Percentiles rank a stretch among this genome's conserved stretches.
Conservation (phyloP, 2,888 invertebrate species). For the Mylabris sibirica region DNA sequence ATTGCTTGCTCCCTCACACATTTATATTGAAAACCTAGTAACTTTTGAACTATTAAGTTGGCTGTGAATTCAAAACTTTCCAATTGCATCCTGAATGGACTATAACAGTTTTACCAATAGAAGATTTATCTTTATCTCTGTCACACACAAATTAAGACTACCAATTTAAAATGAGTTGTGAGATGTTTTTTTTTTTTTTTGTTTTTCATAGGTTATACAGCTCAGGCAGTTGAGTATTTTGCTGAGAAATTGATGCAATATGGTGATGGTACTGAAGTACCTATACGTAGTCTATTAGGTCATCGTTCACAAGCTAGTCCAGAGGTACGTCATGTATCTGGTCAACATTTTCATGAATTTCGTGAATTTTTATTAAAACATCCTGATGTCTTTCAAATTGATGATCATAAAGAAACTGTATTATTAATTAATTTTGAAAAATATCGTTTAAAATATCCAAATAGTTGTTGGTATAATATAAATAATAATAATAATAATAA, state of each 20-base stretch:
- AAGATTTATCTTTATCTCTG: too few relatives aligned
- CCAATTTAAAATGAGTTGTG: too few relatives aligned
- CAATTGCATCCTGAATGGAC: too few relatives aligned
- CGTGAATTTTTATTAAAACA: slow-evolving; percentile 84
- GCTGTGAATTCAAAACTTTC: too few relatives aligned
- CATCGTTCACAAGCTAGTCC: slow-evolving; percentile 96
- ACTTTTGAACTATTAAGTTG: too few relatives aligned
- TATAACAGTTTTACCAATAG: too few relatives aligned
- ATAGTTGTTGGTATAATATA: slow-evolving; percentile 46
- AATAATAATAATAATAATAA: too few relatives aligned
- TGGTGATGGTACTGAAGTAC: slow-evolving; percentile 95
- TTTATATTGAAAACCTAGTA: too few relatives aligned
- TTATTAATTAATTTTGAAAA: slow-evolving; percentile 68
- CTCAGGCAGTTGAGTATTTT: slow-evolving; percentile 98
- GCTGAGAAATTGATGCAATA: slow-evolving; percentile 94
- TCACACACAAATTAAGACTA: background rate
- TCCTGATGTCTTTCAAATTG: slow-evolving; percentile 84
- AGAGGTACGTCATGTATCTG: slow-evolving; percentile 95
- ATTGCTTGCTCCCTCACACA: too few relatives aligned
- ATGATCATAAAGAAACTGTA: slow-evolving; percentile 81
- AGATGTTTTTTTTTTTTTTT: background rate
- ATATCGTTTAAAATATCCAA: background rate
- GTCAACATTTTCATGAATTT: slow-evolving; percentile 93
- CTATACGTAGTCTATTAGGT: slow-evolving; percentile 94
- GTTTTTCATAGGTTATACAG: slow-evolving; percentile 74